These are phyloP conservation scores for Emydoidea blandingii DNA, from an alignment of 2,797 vertebrate species.

Conservation along the genomic window DNA sequence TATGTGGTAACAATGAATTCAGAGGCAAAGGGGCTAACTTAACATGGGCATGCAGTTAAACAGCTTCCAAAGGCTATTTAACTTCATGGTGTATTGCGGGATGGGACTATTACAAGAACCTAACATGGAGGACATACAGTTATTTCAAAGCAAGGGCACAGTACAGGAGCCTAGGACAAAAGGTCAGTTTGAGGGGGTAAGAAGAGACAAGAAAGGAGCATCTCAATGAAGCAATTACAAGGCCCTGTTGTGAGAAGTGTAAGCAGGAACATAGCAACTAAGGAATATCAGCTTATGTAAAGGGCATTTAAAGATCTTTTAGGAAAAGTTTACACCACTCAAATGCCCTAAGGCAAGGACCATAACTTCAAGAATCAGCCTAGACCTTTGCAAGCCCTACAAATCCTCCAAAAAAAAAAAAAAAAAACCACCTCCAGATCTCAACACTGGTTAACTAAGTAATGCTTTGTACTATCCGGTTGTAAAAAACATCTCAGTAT, in stretches of 20 bases:
- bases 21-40: not conserved
- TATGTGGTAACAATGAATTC: not conserved
- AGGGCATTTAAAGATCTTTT: not conserved
- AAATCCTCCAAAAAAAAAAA: not conserved
- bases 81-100: not conserved
- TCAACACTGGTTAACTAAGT: accelerated
- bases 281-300: accelerated
- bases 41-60: not conserved
- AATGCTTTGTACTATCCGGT: not conserved
- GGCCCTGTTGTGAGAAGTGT: not conserved
- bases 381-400: not conserved
- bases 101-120: accelerated
- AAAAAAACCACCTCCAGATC: not conserved
- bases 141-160: not conserved
- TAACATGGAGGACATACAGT: not conserved
- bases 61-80: not conserved
- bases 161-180: not conserved
- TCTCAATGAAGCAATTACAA: accelerated
- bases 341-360: not conserved
- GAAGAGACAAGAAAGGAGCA: not conserved
- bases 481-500: not conserved
- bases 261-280: accelerated
- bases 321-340: not conserved
- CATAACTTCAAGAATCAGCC: not conserved
- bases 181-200: not conserved